Percentiles rank a stretch among this genome's conserved stretches.
phyloP scores from a whole-genome alignment of 2,113 vertebrate genomes.

The Trogon surrucura region DNA sequence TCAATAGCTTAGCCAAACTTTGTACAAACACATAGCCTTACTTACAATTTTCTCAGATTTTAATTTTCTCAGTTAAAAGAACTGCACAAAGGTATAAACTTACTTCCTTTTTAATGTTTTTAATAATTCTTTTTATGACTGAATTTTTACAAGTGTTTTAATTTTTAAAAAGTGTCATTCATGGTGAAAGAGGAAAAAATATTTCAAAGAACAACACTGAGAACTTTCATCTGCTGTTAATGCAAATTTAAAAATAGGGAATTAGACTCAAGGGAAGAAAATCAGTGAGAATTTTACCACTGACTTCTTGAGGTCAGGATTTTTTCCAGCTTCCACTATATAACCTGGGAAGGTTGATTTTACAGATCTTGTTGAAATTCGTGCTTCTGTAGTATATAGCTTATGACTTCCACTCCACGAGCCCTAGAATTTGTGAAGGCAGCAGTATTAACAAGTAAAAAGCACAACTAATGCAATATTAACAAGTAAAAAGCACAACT shows the following conservation, averaged over 20 bases:
- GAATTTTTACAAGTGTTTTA: background rate
- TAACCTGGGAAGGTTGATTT: background rate
- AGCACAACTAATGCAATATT: background rate
- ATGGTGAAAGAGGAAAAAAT: background rate
- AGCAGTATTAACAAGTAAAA: background rate
- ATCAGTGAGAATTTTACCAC: background rate
- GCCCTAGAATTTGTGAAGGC: background rate
- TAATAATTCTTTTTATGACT: background rate
- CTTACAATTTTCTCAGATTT: background rate
- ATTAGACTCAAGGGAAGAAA: background rate
- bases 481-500: background rate
- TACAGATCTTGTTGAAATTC: constrained; percentile 8
- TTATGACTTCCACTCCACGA: background rate
- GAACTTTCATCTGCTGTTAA: background rate
- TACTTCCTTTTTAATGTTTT: background rate
- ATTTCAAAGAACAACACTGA: background rate
- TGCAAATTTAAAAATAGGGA: background rate
- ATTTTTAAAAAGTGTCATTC: background rate
- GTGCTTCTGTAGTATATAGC: background rate
- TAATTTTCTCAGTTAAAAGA: background rate
- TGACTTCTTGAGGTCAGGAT: background rate
- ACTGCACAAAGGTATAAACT: background rate
- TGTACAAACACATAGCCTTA: background rate
- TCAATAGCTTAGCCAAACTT: background rate
- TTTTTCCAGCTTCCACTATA: background rate